phyloP scores from a whole-genome alignment of 30 jellyfish, hydroid and myxozoan species.

The Chironex yamaguchii region DNA sequence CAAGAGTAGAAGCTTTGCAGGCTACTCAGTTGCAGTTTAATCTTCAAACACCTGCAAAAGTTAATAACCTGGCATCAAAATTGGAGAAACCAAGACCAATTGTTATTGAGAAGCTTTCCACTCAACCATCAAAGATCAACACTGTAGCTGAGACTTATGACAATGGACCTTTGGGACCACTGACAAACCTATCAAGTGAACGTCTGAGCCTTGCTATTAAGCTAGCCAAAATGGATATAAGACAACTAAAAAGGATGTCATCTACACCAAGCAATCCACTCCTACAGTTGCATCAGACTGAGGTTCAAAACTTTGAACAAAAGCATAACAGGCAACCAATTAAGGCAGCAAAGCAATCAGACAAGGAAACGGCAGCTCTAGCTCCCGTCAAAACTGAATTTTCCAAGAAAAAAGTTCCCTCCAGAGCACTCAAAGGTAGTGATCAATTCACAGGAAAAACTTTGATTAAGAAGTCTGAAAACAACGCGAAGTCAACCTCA shows the following conservation, averaged over 20 bases:
- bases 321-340: neutral
- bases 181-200: slow-evolving; percentile 70
- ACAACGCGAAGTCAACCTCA: neutral
- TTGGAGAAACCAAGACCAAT: slow-evolving; percentile 86
- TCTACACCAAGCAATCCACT: neutral
- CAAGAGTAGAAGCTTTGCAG: neutral
- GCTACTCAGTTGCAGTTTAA: slow-evolving; percentile 75
- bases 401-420: neutral
- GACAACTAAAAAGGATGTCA: slow-evolving; percentile 69
- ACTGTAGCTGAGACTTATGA: neutral
- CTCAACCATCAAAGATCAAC: slow-evolving; percentile 6
- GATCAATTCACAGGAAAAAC: neutral
- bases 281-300: neutral
- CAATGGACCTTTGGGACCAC: neutral
- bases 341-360: neutral
- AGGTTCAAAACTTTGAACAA: neutral
- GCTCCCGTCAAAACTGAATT: neutral
- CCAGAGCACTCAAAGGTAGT: neutral
- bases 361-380: neutral
- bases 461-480: neutral
- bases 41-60: slow-evolving; percentile 34
- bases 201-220: slow-evolving; percentile 88
- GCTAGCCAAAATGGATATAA: slow-evolving; percentile 89
- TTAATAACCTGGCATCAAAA: slow-evolving; percentile 43
- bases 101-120: slow-evolving; percentile 78